Percentiles rank a stretch among this genome's conserved stretches.
phyloP scores from a whole-genome alignment of 2,797 vertebrate genomes.

The Benthosema pterotum region DNA sequence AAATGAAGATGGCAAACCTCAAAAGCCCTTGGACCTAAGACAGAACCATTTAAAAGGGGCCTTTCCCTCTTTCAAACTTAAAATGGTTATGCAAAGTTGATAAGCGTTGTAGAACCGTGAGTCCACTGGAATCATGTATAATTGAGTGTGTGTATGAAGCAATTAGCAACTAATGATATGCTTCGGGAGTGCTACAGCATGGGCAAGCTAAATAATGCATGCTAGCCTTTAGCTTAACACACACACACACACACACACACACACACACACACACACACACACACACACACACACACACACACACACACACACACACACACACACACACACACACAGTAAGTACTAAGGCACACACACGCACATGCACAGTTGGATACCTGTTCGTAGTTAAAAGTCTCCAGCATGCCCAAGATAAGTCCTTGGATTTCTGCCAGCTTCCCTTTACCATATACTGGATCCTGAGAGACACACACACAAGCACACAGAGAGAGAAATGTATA shows the following conservation, averaged over 20 bases:
- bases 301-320: constrained; percentile 2
- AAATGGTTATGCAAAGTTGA: too few relatives aligned
- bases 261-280: too few relatives aligned
- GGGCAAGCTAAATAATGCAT: constrained; percentile 11
- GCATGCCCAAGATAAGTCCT: constrained; percentile 93
- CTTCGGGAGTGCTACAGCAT: background rate
- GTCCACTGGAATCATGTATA: background rate
- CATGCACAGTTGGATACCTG: constrained; percentile 79
- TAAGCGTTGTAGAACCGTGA: too few relatives aligned
- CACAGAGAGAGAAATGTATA: constrained; percentile 8
- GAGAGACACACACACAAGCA: constrained; percentile 14
- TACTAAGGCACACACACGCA: background rate
- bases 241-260: too few relatives aligned
- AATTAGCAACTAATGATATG: background rate
- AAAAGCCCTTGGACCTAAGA: too few relatives aligned
- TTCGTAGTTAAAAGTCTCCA: constrained; percentile 96
- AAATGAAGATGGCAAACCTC: too few relatives aligned
- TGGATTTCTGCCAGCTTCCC: constrained; percentile 96
- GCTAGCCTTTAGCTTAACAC: background rate
- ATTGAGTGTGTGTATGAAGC: constrained; percentile 8
- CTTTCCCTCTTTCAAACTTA: too few relatives aligned
- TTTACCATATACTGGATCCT: constrained; percentile 96
- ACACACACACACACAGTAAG: too few relatives aligned
- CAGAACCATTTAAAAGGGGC: too few relatives aligned
- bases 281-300: too few relatives aligned